phyloP scores from a whole-genome alignment of 2,888 invertebrate species.

The Allophyes oxyacanthae region DNA sequence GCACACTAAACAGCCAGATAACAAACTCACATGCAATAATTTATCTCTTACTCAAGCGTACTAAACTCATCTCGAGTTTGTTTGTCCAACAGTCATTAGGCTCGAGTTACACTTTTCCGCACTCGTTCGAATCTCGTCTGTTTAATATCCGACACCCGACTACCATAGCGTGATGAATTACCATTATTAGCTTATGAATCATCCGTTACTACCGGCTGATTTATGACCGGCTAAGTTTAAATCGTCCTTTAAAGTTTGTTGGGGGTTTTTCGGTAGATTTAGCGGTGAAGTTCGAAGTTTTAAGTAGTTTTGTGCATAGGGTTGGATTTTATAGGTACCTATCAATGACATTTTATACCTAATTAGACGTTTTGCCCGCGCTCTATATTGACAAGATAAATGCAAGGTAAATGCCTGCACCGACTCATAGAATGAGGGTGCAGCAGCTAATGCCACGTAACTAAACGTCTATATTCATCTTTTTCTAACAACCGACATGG shows the following conservation, averaged over 20 bases:
- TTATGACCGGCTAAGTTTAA: constrained; percentile 28
- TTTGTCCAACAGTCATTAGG: constrained; percentile 36
- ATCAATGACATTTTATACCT: too few relatives aligned
- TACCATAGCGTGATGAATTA: constrained; percentile 35
- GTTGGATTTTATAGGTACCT: too few relatives aligned
- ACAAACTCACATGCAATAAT: constrained; percentile 27
- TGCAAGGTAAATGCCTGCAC: too few relatives aligned
- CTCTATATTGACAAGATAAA: too few relatives aligned
- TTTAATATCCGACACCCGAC: constrained; percentile 17
- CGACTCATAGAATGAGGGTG: too few relatives aligned
- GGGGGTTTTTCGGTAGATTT: background rate
- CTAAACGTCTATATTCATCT: too few relatives aligned
- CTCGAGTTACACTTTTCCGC: constrained; percentile 41
- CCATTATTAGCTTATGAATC: constrained; percentile 42
- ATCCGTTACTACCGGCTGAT: constrained; percentile 21
- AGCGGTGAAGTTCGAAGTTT: background rate
- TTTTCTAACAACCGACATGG: too few relatives aligned
- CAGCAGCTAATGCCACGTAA: too few relatives aligned
- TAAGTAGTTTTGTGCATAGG: background rate
- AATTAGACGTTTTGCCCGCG: too few relatives aligned
- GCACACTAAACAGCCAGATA: background rate
- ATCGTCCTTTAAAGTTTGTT: constrained; percentile 25
- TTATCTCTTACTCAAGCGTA: constrained; percentile 28
- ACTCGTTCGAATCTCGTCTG: constrained; percentile 24
- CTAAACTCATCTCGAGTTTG: constrained; percentile 14